Evolutionary conservation across 2,888 invertebrate species (phyloP), one percentile per base, ranked within the genome.

Genomic region (Antheraea yamamai): DNA sequence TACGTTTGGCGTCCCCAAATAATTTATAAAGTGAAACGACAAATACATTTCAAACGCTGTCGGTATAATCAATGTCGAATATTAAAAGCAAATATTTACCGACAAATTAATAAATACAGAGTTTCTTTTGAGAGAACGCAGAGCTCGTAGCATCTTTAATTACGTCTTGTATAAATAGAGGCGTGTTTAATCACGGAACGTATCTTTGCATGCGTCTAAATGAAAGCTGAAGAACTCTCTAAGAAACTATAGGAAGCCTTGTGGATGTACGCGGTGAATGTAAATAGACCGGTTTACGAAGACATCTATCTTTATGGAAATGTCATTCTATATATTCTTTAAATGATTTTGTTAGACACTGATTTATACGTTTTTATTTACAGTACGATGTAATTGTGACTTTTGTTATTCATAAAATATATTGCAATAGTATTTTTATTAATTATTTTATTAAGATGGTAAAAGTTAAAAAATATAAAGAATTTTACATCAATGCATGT

Each of bases 41-140:
- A 52, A 51, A 55, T 76, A 79, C 77, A 76, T 84, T 74, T 83
- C 87, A 86, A 88, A 88, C 81, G 74, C 76, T 75, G 78, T 83
- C 76, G 80, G 39, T 84, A 87, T 89, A 87, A 88, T 85, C 83
- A 85, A 86, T 85, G 85, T 85, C 87, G 87, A 90, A 92, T 93
- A 94, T 92, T 90, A 92, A 90, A 91, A 87, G 87, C 88, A 92
- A 95, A 95, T 93, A 93, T 95, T 94, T 88, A 86, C 89, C 84
- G 80, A 83, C 90, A 91, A 92, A 93, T 94, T 91, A 93, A 92
- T 94, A 92, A 93, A 92, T 93, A 89, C 86, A 82, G 85, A 88
- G 88, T 90, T 94, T 94, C 93, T 94, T 94, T 94, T 93, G 93
- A 92, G 80, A 82, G 81, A 80, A 80, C 82, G 84, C 83, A 82